phyloP scores from a whole-genome alignment of 2,113 vertebrate species.

The Lathamus discolor region DNA sequence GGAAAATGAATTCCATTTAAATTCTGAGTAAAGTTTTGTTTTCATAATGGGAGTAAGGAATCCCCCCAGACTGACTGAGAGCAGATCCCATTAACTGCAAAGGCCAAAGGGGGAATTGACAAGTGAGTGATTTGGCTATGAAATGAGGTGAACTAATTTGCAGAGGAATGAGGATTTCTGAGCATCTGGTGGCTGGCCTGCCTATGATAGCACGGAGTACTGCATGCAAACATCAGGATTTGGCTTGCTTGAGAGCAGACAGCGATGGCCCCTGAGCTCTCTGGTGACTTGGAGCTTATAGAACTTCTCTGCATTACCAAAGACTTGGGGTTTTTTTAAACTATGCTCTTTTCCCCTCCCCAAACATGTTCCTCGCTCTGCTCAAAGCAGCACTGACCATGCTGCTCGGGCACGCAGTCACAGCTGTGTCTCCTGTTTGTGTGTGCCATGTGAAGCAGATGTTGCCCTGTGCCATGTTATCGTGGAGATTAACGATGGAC shows the following conservation, averaged over 20 bases:
- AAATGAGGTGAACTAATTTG: conserved; percentile 63
- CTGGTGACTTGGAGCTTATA: not conserved
- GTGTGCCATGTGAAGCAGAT: not conserved
- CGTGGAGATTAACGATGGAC: not conserved
- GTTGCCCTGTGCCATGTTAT: not conserved
- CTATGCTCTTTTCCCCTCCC: not conserved
- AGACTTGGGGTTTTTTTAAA: not conserved
- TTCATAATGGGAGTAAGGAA: conserved; percentile 29
- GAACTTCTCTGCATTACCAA: conserved; percentile 6
- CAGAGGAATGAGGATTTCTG: conserved; percentile 48
- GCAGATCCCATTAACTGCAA: conserved; percentile 63
- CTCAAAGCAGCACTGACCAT: conserved; percentile 9
- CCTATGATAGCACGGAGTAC: not conserved
- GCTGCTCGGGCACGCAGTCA: not conserved
- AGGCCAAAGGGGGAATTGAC: conserved; percentile 56
- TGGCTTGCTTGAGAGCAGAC: conserved; percentile 8
- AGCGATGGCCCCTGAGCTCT: not conserved
- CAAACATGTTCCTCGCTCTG: not conserved
- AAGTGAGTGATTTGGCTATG: conserved; percentile 49
- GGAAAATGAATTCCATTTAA: conserved; percentile 37
- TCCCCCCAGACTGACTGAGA: not conserved
- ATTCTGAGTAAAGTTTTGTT: conserved; percentile 9
- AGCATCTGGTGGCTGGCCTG: conserved; percentile 55
- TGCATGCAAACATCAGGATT: not conserved
- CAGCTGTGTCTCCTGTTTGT: conserved; percentile 12